Evolutionary conservation across 2,888 invertebrate species (phyloP).

Genomic region (Heliconius ethilla): DNA sequence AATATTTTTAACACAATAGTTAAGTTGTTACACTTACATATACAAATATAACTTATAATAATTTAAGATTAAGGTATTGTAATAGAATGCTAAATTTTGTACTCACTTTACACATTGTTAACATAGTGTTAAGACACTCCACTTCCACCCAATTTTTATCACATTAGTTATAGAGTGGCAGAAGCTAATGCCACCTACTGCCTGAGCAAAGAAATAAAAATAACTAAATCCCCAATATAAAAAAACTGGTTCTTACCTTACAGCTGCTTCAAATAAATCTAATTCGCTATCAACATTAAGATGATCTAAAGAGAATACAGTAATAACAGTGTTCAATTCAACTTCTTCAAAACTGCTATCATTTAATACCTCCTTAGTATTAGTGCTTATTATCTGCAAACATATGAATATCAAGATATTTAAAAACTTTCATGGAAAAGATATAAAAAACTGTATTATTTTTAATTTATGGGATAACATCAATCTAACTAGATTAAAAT

Average conservation of each 20-base stretch:
- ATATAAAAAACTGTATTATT: neutral
- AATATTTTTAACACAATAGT: too few species aligned
- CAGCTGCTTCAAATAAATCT: conserved; percentile 88
- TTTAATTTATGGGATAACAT: neutral
- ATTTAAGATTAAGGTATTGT: too few species aligned
- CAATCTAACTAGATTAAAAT: too few species aligned
- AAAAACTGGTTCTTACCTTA: conserved; percentile 59
- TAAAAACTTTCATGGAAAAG: neutral
- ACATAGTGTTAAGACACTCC: neutral
- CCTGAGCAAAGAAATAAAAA: neutral
- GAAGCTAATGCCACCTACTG: neutral
- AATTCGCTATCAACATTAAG: conserved; percentile 88
- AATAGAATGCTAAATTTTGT: too few species aligned
- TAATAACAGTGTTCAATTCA: conserved; percentile 87
- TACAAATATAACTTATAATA: too few species aligned
- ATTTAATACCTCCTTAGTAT: conserved; percentile 88
- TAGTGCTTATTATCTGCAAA: conserved; percentile 87
- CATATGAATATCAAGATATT: neutral
- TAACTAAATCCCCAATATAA: neutral
- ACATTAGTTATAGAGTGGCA: neutral
- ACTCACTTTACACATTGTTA: too few species aligned
- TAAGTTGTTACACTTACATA: too few species aligned
- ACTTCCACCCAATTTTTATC: neutral
- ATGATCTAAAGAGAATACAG: conserved; percentile 88
- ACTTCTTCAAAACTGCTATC: conserved; percentile 90